phyloP scores from a whole-genome alignment of 64 coral and sea anemone species.

The Catalaphyllia jardinei region DNA sequence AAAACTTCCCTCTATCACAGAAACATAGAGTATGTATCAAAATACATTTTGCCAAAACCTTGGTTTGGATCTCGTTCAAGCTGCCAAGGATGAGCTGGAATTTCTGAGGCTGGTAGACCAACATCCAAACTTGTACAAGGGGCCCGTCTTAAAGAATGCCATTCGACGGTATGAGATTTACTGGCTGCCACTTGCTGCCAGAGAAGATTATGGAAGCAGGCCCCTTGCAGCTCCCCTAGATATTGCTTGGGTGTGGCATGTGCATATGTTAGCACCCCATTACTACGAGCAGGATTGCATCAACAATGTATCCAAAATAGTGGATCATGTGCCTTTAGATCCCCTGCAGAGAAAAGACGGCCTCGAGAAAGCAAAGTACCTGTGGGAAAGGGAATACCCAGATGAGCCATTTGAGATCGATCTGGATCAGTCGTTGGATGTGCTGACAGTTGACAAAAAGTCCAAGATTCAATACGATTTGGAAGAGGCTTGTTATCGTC shows the following conservation, averaged over 20 bases:
- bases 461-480: conserved; percentile 56
- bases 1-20: background rate
- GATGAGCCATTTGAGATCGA: conserved; percentile 75
- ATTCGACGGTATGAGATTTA: conserved; percentile 72
- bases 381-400: conserved; percentile 53
- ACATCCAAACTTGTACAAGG: conserved; percentile 47
- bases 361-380: conserved; percentile 5
- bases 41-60: background rate
- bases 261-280: conserved; percentile 68
- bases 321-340: conserved; percentile 24
- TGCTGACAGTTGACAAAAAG: conserved; percentile 27
- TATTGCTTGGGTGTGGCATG: conserved; percentile 78
- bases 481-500: conserved; percentile 33
- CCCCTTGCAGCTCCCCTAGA: conserved; percentile 63
- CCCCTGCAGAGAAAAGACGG: background rate
- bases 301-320: conserved; percentile 35
- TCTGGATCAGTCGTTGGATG: conserved; percentile 2
- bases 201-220: background rate
- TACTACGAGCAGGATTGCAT: conserved; percentile 63
- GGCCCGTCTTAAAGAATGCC: conserved; percentile 51
- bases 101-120: conserved; percentile 58
- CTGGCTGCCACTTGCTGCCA: conserved; percentile 59
- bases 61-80: conserved; percentile 18
- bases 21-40: background rate
- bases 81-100: conserved; percentile 33